Evolutionary conservation across 2,113 vertebrate species (phyloP).

Genomic region (Psilopogon haemacephalus): DNA sequence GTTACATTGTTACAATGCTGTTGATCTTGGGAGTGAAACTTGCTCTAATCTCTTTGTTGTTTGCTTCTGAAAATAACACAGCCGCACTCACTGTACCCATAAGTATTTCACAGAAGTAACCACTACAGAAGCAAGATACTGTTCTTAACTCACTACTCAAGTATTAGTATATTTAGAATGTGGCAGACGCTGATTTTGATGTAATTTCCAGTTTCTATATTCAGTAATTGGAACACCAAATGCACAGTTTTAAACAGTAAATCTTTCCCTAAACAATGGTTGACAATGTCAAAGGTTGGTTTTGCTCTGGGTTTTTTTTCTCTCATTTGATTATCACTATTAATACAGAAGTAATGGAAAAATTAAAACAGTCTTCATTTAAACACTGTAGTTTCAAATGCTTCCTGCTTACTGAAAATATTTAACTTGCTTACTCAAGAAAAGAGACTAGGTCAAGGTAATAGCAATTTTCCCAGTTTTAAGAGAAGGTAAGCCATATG

Average conservation of each 20-base stretch:
- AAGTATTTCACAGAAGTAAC: not conserved
- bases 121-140: not conserved
- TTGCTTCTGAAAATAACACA: not conserved
- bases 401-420: not conserved
- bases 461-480: not conserved
- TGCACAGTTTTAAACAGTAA: not conserved
- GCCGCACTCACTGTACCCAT: not conserved
- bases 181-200: not conserved
- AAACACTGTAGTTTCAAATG: not conserved
- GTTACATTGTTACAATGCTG: not conserved
- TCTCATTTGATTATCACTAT: not conserved
- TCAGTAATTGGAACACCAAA: not conserved
- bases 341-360: not conserved
- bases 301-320: not conserved
- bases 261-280: not conserved
- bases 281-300: rapidly evolving
- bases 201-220: not conserved
- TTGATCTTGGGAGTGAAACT: not conserved
- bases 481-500: not conserved
- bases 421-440: not conserved
- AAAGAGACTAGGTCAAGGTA: not conserved
- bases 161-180: not conserved
- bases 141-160: not conserved
- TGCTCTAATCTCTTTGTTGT: not conserved
- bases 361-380: not conserved